These are phyloP conservation scores for Sebastes trivittatus DNA, from an alignment of 2,797 vertebrate genomes.

Conservation along the genomic window DNA sequence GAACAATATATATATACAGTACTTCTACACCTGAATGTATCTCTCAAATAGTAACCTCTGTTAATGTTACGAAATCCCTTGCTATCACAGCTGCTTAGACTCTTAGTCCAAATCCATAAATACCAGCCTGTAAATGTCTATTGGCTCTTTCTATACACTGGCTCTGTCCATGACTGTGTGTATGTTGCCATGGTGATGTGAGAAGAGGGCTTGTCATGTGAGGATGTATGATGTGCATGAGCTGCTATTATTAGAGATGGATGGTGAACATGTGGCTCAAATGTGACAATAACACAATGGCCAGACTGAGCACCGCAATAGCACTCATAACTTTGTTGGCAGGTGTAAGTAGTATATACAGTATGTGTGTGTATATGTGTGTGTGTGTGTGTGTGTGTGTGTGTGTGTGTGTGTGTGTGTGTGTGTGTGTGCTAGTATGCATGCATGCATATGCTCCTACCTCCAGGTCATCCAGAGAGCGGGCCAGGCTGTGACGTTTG, in stretches of 20 bases:
- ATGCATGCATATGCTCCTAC: conserved; percentile 70
- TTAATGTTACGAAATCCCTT: not conserved
- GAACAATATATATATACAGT: not conserved
- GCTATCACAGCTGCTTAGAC: not conserved
- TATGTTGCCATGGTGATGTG: conserved; percentile 59
- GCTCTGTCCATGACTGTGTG: not conserved
- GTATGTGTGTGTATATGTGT: not conserved
- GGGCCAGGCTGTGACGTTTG: conserved; percentile 92
- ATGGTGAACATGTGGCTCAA: conserved; percentile 42
- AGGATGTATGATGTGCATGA: conserved; percentile 40
- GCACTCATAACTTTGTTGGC: not conserved
- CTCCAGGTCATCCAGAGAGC: conserved; percentile 96
- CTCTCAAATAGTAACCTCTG: not conserved
- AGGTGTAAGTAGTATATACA: not conserved
- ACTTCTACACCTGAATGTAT: not conserved
- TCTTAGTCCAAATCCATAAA: not conserved
- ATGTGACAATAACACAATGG: conserved; percentile 30
- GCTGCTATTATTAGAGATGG: conserved; percentile 58
- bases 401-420: not conserved
- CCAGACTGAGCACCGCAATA: not conserved
- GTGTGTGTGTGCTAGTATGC: not conserved
- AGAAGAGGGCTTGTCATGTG: conserved; percentile 48
- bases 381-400: not conserved
- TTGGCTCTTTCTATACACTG: not conserved
- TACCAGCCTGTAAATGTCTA: not conserved